Evolutionary conservation across 2,113 vertebrate species (phyloP).

Genomic region (Siniperca knerii): DNA sequence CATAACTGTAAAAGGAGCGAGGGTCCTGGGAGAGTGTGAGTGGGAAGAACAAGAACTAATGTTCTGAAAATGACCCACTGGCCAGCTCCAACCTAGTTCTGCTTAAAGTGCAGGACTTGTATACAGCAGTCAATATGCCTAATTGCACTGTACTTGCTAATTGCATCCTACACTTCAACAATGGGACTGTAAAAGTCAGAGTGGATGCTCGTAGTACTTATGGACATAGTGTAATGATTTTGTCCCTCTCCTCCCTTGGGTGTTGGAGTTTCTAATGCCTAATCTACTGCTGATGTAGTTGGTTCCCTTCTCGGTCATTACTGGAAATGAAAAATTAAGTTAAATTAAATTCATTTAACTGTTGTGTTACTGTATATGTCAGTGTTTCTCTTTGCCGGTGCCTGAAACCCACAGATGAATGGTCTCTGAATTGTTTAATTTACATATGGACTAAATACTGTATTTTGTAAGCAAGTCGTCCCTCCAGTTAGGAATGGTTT

Average conservation of each 20-base stretch:
- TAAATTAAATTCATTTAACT: not conserved
- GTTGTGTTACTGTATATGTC: not conserved
- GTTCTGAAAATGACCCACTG: constrained; percentile 65
- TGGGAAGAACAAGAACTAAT: constrained; percentile 67
- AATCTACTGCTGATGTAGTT: constrained; percentile 17
- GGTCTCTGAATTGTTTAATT: not conserved
- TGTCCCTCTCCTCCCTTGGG: constrained; percentile 14
- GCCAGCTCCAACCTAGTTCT: constrained; percentile 51
- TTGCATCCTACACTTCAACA: constrained; percentile 46
- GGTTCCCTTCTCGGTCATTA: not conserved
- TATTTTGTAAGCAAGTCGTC: not conserved
- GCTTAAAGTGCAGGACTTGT: constrained; percentile 59
- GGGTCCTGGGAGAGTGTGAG: constrained; percentile 48
- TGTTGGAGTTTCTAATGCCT: constrained; percentile 33
- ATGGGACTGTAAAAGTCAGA: constrained; percentile 54
- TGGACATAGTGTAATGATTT: constrained; percentile 60
- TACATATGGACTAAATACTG: constrained; percentile 2
- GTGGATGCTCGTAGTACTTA: constrained; percentile 55
- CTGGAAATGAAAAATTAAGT: not conserved
- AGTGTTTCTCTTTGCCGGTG: not conserved
- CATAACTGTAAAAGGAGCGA: constrained; percentile 20
- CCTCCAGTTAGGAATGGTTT: not conserved
- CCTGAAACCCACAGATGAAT: not conserved
- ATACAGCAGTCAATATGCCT: constrained; percentile 70
- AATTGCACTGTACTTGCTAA: constrained; percentile 73